Percentiles rank a stretch among this genome's conserved stretches.
These are phyloP conservation scores for Dasypus novemcinctus DNA, from an alignment of 2,113 vertebrate species.

Conservation along the genomic window DNA sequence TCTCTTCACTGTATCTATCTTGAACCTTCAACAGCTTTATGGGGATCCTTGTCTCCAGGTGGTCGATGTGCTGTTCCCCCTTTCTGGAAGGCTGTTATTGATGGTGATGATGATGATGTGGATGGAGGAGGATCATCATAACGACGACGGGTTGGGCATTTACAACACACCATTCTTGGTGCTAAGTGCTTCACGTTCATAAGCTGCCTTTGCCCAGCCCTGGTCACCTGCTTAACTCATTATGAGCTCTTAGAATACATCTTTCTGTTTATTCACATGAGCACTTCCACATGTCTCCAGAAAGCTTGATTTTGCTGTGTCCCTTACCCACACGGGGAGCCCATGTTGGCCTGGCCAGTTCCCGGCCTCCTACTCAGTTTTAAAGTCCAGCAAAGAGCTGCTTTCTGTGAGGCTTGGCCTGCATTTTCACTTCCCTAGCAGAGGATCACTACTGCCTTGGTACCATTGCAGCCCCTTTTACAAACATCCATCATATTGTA, in stretches of 20 bases:
- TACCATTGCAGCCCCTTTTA: background rate
- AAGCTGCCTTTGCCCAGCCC: background rate
- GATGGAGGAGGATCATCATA: background rate
- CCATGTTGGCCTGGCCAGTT: rapidly evolving
- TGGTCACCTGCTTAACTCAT: background rate
- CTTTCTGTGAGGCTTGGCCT: background rate
- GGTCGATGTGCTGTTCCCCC: background rate
- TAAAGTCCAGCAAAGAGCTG: background rate
- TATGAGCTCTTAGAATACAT: background rate
- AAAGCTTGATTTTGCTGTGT: background rate
- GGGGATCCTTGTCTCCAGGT: background rate
- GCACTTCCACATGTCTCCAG: background rate
- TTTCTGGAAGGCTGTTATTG: background rate
- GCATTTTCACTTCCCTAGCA: background rate
- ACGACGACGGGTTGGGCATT: background rate
- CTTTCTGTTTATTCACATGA: background rate
- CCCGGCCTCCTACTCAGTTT: background rate
- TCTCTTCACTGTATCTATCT: background rate
- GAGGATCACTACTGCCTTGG: background rate
- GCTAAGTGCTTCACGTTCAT: background rate
- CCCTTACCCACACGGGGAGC: background rate
- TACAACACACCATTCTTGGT: background rate
- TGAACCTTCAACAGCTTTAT: background rate
- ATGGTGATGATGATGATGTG: background rate
- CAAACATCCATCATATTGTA: background rate